Percentiles rank a stretch among this genome's conserved stretches.
Evolutionary conservation across 2,113 vertebrate genomes (phyloP).

Genomic region (Pseudorasbora parva): DNA sequence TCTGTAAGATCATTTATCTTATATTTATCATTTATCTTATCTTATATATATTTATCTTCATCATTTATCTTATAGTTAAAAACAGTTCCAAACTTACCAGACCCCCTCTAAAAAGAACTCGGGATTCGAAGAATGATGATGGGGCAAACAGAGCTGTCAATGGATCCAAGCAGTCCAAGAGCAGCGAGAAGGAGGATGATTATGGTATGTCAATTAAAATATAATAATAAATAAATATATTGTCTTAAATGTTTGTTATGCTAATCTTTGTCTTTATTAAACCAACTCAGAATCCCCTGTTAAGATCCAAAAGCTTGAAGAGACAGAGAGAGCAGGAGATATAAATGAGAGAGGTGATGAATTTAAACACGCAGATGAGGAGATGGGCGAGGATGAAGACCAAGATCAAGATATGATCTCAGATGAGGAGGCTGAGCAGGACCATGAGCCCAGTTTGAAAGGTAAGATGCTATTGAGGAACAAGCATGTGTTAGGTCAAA

Average conservation of each 20-base stretch:
- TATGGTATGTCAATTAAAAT: constrained; percentile 32
- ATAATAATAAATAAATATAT: background rate
- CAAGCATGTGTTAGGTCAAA: background rate
- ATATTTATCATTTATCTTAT: background rate
- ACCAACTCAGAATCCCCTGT: constrained; percentile 24
- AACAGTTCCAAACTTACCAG: background rate
- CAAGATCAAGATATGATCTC: constrained; percentile 44
- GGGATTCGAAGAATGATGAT: background rate
- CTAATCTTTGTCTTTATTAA: background rate
- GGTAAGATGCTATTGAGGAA: constrained; percentile 22
- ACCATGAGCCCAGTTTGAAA: background rate
- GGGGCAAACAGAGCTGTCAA: background rate
- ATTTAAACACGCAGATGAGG: constrained; percentile 26
- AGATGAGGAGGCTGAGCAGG: constrained; percentile 10
- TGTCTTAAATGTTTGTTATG: background rate
- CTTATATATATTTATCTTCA: no score
- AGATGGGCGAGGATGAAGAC: constrained; percentile 21
- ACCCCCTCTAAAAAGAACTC: constrained; percentile 27
- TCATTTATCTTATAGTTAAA: constrained; percentile 8
- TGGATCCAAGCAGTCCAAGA: background rate
- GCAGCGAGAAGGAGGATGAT: background rate
- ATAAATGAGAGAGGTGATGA: constrained; percentile 22
- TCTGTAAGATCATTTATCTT: background rate
- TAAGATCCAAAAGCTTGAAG: constrained; percentile 37
- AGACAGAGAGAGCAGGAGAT: background rate